Evolutionary conservation across 2,797 vertebrate species (phyloP), one percentile per base, ranked within the genome.

Genomic region (Enteromius anoplus): DNA sequence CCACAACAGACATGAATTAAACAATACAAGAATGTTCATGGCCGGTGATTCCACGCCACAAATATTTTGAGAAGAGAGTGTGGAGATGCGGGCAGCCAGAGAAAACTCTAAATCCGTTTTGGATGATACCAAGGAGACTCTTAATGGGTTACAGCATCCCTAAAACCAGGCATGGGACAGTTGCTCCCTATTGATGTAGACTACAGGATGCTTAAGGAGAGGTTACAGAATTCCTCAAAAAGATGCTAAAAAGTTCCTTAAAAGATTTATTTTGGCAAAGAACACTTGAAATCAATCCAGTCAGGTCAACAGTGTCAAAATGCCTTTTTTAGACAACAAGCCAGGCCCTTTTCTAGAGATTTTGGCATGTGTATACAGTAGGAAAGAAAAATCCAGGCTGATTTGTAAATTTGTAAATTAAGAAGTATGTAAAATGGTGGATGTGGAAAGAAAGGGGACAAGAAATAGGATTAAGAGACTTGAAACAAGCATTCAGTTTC

Each of bases 1-100:
- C 88, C 82, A 88, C 77, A 88, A 87, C 82, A 88, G 85, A 86
- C 85, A 76, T 72, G 78, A 80, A 81, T 85, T 73, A 84, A 86
- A 85, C 88, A 77, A 85, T 76, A 77, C 70, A 83, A 87, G 77
- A 84, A 88, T 86, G 85, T 65, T 85, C 49, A 64, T 84, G 80
- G 78, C 84, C 45, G 76, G 71, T 75, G 66, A 88, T 58, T 84
- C 72, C 60, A 77, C 76, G 62, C 86, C 85, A 65, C 84, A 88
- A 75, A 88, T 89, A 84, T 86, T 86, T 84, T 83, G 72, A 83
- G 78, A 86, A 76, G 53, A 86, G 70, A 75, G 75, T 19, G 82
- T 75, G 42, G 60, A 47, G 58, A 78, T 49, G 62, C 51, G 37
- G 34, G n/a, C 81, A 45, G 84, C 70, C 86, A 84, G 75, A 84